Conservation (phyloP, 1,140 invertebrate genomes). For the Oryzaephilus surinamensis region DNA sequence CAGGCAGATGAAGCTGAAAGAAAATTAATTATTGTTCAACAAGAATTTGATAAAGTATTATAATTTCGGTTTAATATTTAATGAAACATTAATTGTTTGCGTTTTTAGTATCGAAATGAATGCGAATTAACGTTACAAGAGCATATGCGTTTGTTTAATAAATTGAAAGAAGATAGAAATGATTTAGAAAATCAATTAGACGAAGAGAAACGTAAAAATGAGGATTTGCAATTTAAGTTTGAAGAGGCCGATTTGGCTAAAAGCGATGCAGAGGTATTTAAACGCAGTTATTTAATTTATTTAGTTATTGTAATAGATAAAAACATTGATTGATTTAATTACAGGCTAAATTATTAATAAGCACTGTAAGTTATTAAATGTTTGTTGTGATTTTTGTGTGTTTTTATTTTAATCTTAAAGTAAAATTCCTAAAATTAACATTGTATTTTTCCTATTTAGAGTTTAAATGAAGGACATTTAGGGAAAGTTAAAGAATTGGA, state of each 20-base stretch:
- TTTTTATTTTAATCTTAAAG: conserved; percentile 9
- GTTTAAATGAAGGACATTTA: conserved; percentile 34
- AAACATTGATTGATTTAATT: too few species aligned
- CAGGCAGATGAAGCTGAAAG: conserved; percentile 59
- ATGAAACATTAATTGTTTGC: conserved; percentile 1
- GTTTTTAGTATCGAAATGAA: conserved; percentile 42
- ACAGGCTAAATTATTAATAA: conserved; percentile 38
- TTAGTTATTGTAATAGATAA: conserved; percentile 5
- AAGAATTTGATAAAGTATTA: conserved; percentile 45
- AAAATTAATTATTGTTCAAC: conserved; percentile 37
- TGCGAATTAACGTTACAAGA: conserved; percentile 42
- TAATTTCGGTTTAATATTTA: neutral
- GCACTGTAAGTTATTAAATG: conserved; percentile 38
- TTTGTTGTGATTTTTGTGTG: conserved; percentile 6
- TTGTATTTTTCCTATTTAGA: neutral
- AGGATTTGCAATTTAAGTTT: conserved; percentile 84
- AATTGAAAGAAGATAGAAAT: conserved; percentile 55
- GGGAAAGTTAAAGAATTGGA: conserved; percentile 45
- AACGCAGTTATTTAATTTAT: conserved; percentile 1
- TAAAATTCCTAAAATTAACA: neutral
- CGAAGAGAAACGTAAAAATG: conserved; percentile 76
- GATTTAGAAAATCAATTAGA: conserved; percentile 60
- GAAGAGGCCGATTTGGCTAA: conserved; percentile 79
- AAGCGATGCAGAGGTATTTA: conserved; percentile 66
- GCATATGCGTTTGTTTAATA: conserved; percentile 33